Evolutionary conservation across 2,113 vertebrate species (phyloP), one percentile per base, ranked within the genome.

Genomic region (Cottus gobio): DNA sequence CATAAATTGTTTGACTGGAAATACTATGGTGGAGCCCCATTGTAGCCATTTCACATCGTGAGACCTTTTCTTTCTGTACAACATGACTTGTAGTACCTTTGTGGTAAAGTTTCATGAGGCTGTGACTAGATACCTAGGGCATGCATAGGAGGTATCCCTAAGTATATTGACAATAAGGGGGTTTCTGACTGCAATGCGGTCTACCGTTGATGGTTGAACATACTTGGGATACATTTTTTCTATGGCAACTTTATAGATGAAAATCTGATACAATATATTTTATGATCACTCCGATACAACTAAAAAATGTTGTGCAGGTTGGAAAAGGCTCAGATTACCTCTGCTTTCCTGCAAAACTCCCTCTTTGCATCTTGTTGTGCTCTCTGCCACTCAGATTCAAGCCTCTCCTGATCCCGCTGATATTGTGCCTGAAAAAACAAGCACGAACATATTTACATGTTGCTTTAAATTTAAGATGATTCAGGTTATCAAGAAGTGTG

Each of bases 341-440:
- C 73, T 0, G 54, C 22, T n/a, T 83, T 84, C 16, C 37, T 71
- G 76, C 87, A 87, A 9, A 85, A 94, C 67, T 95, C 95, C 67
- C 93, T 93, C 65, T 92, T 91, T 0, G 95, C 96, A 82, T 97
- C 96, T 87, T 94, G 92, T 67, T 97, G 95, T 44, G 96, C 97
- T 71, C 81, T 94, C 28, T 77, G 91, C 98, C 98, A 99, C 89
- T 98, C 96, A 54, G 97, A 96, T 67, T 95, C 95, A 58, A 99
- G 90, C 84, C 95, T 96, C 86, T 97, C 96, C 93, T 99, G 97
- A 61, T 99, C 97, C 12, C 92, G 95, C 28, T 95, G 92, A 84
- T 97, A 99, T 79, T 98, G 96, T 82, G 97, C 97, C 98, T 99
- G 42, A 80, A 48, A 84, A 78, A 34, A 36, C 12, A 87, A 31